Base-by-base conservation (phyloP, 2,113 vertebrate genomes). In the Onychorhynchus coronatus region DNA sequence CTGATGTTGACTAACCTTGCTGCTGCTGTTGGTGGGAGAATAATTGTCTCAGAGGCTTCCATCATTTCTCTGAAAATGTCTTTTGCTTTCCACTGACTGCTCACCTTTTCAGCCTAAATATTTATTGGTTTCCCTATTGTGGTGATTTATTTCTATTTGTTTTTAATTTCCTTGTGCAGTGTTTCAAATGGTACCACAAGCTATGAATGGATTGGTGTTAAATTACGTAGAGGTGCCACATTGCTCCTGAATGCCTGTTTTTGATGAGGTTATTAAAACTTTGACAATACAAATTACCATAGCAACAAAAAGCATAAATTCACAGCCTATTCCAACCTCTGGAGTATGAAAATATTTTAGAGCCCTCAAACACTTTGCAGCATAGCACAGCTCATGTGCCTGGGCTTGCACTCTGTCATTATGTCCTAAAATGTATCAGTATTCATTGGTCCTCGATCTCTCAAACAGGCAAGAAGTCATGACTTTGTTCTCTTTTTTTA, bases 211-310 rank as follows among this genome's bases (percentile, higher is more conserved):
- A 47, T 94, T 73, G 56, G 77, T 78, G 59, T 73, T 95, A 83
- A 96, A 94, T 95, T 67, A 95, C 47, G 46, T 23, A 11, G 71
- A 82, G 73, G 86, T 67, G 78, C 90, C 79, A 66, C 85, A 25
- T 50, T 85, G 90, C 83, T 91, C 70, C 23, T 30, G 73, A 96
- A 90, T 50, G 93, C 84, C 14, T n/a, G 55, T 63, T 95, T 94
- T 88, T 87, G 91, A 97, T 94, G 95, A 94, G 91, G 89, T 96
- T 96, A 96, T 97, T 97, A 95, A 95, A 95, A 93, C 50, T 68
- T 56, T 82, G 85, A 96, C 91, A 95, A 80, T 95, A 93, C 91
- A 96, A 94, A 97, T 97, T 71, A 70, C 93, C 94, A 93, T 78
- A 89, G 97, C 77, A 86, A 94, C 96, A 73, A 73, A 92, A 62